Evolutionary conservation across 2,888 invertebrate genomes (phyloP).

Genomic region (Listrodromus nycthemerus): DNA sequence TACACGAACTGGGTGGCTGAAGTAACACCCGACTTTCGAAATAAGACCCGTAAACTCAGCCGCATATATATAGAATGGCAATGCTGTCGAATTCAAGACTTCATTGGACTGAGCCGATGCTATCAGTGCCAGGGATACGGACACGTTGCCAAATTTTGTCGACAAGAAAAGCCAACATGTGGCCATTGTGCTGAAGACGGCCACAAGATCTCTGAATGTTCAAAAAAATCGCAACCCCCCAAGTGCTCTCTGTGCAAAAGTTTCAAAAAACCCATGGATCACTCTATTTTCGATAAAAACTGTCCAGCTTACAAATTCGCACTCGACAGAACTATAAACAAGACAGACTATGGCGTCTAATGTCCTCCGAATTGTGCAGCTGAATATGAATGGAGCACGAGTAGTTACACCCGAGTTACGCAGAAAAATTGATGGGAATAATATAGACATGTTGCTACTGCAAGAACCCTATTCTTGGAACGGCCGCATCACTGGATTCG

Average conservation of each 20-base stretch:
- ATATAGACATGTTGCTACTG: background rate
- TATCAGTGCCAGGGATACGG: too few relatives aligned
- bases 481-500: background rate
- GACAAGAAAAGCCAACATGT: background rate
- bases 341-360: conserved; percentile 18
- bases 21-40: too few relatives aligned
- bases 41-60: too few relatives aligned
- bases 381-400: background rate
- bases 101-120: too few relatives aligned
- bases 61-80: too few relatives aligned
- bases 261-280: background rate
- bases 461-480: background rate
- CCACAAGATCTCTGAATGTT: background rate
- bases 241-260: background rate
- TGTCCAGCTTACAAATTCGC: conserved; percentile 15
- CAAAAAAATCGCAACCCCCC: background rate
- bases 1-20: too few relatives aligned
- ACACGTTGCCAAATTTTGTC: conserved; percentile 7
- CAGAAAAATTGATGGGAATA: background rate
- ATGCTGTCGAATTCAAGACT: too few relatives aligned
- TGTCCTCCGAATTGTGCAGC: background rate
- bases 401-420: background rate
- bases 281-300: background rate
- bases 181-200: conserved; percentile 2
- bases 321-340: background rate